These are phyloP conservation scores for Aythya baeri DNA, from an alignment of 2,113 vertebrate genomes.

Conservation along the genomic window DNA sequence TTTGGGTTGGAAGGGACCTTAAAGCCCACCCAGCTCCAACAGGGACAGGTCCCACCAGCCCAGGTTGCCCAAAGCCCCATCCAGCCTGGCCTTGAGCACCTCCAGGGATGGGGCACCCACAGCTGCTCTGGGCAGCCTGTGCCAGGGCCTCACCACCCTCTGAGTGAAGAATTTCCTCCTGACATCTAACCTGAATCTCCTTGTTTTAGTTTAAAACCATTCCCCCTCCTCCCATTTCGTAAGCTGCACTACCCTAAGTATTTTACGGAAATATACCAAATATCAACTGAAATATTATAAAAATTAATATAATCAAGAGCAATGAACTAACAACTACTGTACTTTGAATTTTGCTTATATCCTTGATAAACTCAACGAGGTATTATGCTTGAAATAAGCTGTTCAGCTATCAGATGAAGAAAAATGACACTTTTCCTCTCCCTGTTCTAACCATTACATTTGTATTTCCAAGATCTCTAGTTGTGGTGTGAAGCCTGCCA, in stretches of 20 bases:
- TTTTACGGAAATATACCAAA: background rate
- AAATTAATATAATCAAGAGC: background rate
- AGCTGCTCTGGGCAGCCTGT: too few relatives aligned
- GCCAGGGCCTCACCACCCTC: too few relatives aligned
- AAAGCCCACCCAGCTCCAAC: too few relatives aligned
- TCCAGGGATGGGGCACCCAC: too few relatives aligned
- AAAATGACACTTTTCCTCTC: background rate
- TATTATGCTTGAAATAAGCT: background rate
- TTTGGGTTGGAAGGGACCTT: too few relatives aligned
- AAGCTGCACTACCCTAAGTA: background rate
- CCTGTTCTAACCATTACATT: background rate
- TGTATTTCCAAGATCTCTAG: background rate
- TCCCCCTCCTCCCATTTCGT: background rate
- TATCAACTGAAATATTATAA: background rate
- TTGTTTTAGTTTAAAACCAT: too few relatives aligned
- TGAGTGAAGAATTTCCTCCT: too few relatives aligned
- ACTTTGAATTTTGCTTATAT: conserved; percentile 1
- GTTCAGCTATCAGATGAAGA: background rate
- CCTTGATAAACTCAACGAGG: background rate
- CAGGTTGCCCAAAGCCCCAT: too few relatives aligned
- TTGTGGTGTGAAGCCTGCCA: background rate
- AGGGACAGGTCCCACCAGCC: too few relatives aligned
- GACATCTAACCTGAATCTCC: too few relatives aligned
- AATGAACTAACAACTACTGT: background rate
- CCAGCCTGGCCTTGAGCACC: too few relatives aligned